Evolutionary conservation across 2,888 invertebrate genomes (phyloP), one percentile per base, ranked within the genome.

Genomic region (Caenorhabditis becei): DNA sequence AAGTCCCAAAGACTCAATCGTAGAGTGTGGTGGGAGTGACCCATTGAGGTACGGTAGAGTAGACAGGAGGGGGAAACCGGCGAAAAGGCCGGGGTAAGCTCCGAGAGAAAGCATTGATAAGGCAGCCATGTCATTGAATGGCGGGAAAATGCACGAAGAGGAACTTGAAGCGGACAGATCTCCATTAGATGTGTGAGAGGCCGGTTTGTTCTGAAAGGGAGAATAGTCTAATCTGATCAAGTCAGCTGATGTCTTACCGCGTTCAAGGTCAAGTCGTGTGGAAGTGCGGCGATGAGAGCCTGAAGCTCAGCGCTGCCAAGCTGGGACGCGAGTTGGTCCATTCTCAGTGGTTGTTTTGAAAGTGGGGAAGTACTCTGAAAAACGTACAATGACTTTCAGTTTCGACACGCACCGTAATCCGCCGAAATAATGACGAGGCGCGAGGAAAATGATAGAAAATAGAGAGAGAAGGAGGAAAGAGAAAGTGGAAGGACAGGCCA

Each of bases 111-210:
- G 62, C 67, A 77, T 72, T 16, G 77, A 77, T n/a, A 81, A 49
- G 14, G 81, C 81, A 8, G 77, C 18, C 63, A 77, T 58, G 32
- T 81, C 81, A 35, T 59, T 72, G 20, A 81, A 14, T 28, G 18
- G 72, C n/a, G 81, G 81, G 37, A 81, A 81, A 18, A 81, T 67
- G 44, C 72, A 81, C 2, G 81, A 81, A 2, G 81, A 63, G 11
- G 77, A 77, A 32, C 67, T 69, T 14, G 77, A 41, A 2, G 65
- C 49, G 11, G 81, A 81, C 4, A 81, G 44, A 28, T 81, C 81
- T 14, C 77, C 61, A 20, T 51, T 47, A 0, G 81, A 81, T 28
- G 58, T 8, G 11, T 5, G 3, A 3, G 77, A 77, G n/a, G 56
- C 23, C 1, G 66, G 47, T 32, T 81, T 81, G 41, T 56, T 70